phyloP scores from a whole-genome alignment of 2,888 invertebrate genomes.

The Metopia argyrocephala region DNA sequence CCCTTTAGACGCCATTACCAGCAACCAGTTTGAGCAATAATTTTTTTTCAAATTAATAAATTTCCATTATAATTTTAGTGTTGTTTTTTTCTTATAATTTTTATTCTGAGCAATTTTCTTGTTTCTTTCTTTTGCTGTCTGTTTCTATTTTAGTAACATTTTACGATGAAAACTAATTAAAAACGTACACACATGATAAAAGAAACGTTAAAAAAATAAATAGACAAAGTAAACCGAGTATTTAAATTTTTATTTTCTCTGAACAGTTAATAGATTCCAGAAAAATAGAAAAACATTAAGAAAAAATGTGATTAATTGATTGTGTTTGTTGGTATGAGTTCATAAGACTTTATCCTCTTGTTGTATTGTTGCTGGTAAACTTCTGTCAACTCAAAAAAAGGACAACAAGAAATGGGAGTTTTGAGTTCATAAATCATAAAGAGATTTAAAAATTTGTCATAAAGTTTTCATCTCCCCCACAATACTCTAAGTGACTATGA shows the following conservation, averaged over 20 bases:
- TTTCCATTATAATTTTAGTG: constrained; percentile 41
- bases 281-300: constrained; percentile 33
- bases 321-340: constrained; percentile 27
- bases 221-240: neutral
- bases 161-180: constrained; percentile 43
- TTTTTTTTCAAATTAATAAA: constrained; percentile 31
- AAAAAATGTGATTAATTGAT: constrained; percentile 53
- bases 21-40: constrained; percentile 12
- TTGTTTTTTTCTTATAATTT: neutral
- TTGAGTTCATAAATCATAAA: constrained; percentile 72
- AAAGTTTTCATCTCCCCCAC: constrained; percentile 62
- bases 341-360: neutral
- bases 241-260: constrained; percentile 20
- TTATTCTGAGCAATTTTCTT: neutral
- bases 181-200: constrained; percentile 31
- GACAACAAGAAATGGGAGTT: constrained; percentile 46
- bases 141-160: constrained; percentile 1
- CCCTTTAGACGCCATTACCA: constrained; percentile 60
- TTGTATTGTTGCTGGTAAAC: constrained; percentile 26
- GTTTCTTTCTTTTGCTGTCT: neutral
- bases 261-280: constrained; percentile 61
- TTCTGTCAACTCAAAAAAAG: neutral
- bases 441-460: constrained; percentile 74
- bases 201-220: constrained; percentile 34
- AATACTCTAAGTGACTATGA: neutral